A percentile compares a stretch with the other conserved stretches of the same genome.
These are phyloP conservation scores for Volucella bombylans DNA, from an alignment of 2,888 invertebrate genomes.

Conservation along the genomic window DNA sequence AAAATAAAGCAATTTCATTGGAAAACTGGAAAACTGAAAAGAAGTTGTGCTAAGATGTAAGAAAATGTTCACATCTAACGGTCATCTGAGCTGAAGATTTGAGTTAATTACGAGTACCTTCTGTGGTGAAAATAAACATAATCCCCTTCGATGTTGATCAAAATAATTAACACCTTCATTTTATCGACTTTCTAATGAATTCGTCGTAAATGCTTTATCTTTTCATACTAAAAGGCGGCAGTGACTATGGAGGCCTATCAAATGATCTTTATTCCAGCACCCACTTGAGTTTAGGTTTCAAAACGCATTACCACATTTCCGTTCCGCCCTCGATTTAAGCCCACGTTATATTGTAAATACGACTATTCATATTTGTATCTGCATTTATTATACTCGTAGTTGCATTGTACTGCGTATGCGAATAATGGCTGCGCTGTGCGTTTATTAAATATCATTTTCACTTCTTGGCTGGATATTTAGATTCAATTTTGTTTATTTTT, in stretches of 20 bases:
- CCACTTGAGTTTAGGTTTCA: constrained; percentile 51
- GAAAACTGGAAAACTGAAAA: too few relatives aligned
- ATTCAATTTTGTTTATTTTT: constrained; percentile 26
- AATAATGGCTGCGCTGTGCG: constrained; percentile 34
- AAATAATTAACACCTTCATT: constrained; percentile 29
- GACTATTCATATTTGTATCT: constrained; percentile 13
- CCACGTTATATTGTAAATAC: neutral
- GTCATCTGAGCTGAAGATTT: neutral
- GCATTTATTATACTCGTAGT: neutral
- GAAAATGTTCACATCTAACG: neutral
- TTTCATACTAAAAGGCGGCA: constrained; percentile 1
- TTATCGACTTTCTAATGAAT: constrained; percentile 45
- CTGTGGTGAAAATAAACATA: neutral
- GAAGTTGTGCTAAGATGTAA: neutral
- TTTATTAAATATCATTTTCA: constrained; percentile 65
- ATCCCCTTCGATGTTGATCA: constrained; percentile 19
- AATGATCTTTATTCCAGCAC: constrained; percentile 39
- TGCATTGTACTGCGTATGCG: constrained; percentile 22
- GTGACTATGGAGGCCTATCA: constrained; percentile 25
- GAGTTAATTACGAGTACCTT: neutral
- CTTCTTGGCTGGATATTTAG: constrained; percentile 45
- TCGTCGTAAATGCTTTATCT: constrained; percentile 27
- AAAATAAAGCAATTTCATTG: neutral
- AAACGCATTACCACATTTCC: constrained; percentile 68
- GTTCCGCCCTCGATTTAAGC: constrained; percentile 63